These are phyloP conservation scores for Terebella lapidaria DNA, from an alignment of 2,888 invertebrate species.

Conservation along the genomic window DNA sequence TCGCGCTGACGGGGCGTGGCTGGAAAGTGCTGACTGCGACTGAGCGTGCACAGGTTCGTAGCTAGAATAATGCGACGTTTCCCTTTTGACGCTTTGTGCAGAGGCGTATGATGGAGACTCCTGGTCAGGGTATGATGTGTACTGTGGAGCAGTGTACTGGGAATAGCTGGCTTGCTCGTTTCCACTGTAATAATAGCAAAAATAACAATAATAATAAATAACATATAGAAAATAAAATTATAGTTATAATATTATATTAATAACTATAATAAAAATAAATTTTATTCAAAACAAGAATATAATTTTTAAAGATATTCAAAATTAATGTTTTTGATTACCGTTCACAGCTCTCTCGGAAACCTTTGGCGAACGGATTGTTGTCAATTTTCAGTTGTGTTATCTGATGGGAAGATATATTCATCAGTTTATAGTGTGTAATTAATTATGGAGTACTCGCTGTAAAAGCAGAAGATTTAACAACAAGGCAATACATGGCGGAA, in stretches of 20 bases:
- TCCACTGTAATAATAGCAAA: background rate
- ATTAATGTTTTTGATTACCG: conserved; percentile 30
- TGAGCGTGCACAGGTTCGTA: no score
- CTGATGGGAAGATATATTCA: no score
- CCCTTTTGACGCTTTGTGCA: no score
- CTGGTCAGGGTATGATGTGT: no score
- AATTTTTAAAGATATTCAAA: background rate
- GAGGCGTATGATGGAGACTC: no score
- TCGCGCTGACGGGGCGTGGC: background rate
- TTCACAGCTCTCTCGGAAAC: conserved; percentile 49
- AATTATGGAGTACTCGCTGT: background rate
- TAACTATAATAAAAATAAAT: background rate
- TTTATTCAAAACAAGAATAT: background rate
- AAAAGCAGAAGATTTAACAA: background rate
- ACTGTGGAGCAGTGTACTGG: background rate
- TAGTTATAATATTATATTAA: background rate
- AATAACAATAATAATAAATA: background rate
- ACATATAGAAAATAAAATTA: background rate
- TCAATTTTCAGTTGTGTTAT: conserved; percentile 55
- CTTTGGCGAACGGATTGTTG: conserved; percentile 55
- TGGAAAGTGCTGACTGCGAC: no score
- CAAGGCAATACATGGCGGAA: background rate
- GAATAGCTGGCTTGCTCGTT: no score
- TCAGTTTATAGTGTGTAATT: conserved; percentile 9
- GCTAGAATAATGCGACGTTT: no score